Evolutionary conservation across 2,888 invertebrate species (phyloP).

Genomic region (Campopleginae sp.): DNA sequence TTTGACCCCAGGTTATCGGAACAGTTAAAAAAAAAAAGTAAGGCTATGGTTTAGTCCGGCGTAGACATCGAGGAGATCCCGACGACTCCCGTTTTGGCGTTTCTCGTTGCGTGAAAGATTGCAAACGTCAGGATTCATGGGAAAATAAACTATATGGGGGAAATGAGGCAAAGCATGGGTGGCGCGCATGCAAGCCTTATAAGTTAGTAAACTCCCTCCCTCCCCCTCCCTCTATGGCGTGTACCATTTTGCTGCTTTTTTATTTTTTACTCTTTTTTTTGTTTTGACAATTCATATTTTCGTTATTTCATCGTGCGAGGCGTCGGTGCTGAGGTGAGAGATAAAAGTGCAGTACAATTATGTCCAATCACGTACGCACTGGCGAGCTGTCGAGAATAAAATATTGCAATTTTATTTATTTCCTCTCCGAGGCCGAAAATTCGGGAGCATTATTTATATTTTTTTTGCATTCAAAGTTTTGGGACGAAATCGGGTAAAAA

Average conservation of each 20-base stretch:
- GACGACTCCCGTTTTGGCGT: neutral
- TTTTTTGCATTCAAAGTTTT: neutral
- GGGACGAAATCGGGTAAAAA: neutral
- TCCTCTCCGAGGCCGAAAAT: neutral
- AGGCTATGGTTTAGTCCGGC: no score
- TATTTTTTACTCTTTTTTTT: neutral
- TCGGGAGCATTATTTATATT: neutral
- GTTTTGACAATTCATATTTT: neutral
- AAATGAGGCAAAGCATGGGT: conserved; percentile 12
- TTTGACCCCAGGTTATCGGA: no score
- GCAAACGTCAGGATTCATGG: conserved; percentile 28
- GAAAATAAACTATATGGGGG: neutral
- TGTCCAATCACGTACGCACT: conserved; percentile 2
- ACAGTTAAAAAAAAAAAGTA: no score
- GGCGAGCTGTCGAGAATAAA: neutral
- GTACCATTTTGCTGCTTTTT: neutral
- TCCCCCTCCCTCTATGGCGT: conserved; percentile 47
- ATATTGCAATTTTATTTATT: neutral
- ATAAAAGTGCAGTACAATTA: neutral
- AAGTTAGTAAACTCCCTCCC: conserved; percentile 1
- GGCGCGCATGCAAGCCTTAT: conserved; percentile 39
- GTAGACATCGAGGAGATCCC: neutral
- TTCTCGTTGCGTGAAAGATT: conserved; percentile 33
- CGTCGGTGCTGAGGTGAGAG: neutral
- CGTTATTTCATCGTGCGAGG: neutral